Conservation (phyloP, 2,113 vertebrate genomes). For the Lanius ludovicianus region DNA sequence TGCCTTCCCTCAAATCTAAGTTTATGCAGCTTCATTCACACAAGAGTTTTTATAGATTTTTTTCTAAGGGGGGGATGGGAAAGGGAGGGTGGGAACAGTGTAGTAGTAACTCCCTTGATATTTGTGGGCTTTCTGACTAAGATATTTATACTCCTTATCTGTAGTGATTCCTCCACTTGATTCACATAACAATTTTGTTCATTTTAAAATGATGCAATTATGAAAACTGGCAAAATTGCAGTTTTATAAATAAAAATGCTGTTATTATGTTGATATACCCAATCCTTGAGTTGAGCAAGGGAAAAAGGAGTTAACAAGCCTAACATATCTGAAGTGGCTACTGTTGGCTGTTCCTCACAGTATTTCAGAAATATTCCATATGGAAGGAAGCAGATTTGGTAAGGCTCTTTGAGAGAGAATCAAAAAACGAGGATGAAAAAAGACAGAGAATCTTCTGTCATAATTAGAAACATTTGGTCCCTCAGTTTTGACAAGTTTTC, state of each 20-base stretch:
- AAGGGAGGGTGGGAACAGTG: neutral
- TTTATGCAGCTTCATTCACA: conserved; percentile 22
- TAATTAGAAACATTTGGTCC: neutral
- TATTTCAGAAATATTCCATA: conserved; percentile 36
- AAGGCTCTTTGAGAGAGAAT: neutral
- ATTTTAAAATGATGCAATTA: neutral
- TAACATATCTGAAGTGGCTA: neutral
- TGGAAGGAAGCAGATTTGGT: conserved; percentile 3
- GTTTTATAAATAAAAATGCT: neutral
- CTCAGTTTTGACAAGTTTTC: neutral
- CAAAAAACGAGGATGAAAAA: neutral
- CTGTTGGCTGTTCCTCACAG: neutral
- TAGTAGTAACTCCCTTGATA: neutral
- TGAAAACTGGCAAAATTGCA: neutral
- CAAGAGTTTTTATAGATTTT: neutral
- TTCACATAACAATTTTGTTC: neutral
- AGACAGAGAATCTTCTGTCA: neutral
- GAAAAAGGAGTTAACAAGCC: conserved; percentile 5
- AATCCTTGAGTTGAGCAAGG: neutral
- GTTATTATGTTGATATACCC: neutral
- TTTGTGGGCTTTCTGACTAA: neutral
- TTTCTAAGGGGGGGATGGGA: neutral
- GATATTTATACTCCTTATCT: neutral
- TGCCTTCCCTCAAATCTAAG: neutral
- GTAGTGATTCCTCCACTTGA: neutral